Conservation (phyloP, 2,113 vertebrate genomes). For the Protobothrops mucrosquamatus region DNA sequence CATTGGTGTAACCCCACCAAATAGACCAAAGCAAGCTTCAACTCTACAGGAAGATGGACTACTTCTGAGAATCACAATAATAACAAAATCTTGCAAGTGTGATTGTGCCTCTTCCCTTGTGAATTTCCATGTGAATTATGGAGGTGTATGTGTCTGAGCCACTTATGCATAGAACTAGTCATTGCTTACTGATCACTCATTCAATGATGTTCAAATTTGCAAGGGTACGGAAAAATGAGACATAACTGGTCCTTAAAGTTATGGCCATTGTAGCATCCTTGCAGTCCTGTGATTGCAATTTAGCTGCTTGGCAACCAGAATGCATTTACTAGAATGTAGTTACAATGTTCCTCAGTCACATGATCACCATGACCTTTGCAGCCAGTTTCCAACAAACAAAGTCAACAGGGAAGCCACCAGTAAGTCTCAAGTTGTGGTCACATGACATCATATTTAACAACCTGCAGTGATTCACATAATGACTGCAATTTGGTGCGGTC, state of each 20-base stretch:
- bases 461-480: neutral
- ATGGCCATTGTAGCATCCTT: neutral
- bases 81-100: neutral
- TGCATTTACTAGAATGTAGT: neutral
- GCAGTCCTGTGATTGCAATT: neutral
- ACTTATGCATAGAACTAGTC: neutral
- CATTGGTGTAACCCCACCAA: neutral
- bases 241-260: neutral
- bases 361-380: neutral
- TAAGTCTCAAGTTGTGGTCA: neutral
- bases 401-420: neutral
- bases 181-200: neutral
- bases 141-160: neutral
- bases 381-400: neutral
- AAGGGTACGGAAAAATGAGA: neutral
- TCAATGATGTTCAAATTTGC: neutral
- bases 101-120: neutral
- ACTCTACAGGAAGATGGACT: neutral
- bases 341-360: neutral
- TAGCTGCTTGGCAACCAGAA: neutral
- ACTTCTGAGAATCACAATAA: neutral
- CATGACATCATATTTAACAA: neutral
- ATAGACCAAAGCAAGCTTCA: neutral
- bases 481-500: neutral
- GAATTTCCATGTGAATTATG: neutral